A percentile compares a stretch with the other conserved stretches of the same genome.
Evolutionary conservation across 2,113 vertebrate genomes (phyloP).

Genomic region (Ceyx margarethae): DNA sequence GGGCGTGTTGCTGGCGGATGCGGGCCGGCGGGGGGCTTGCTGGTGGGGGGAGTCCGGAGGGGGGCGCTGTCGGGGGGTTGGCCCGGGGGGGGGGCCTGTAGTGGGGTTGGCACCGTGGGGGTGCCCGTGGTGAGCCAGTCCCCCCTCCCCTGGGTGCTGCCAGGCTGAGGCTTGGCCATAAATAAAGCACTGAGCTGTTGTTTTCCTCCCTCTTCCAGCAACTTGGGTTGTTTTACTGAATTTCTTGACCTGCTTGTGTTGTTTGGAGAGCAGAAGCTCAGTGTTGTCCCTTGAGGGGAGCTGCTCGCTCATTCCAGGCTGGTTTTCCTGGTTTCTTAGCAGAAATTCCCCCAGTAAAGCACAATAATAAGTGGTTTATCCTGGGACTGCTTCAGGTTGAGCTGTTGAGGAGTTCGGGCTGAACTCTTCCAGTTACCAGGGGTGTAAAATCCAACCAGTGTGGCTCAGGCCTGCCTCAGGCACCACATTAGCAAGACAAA

Average conservation of each 20-base stretch:
- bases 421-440: background rate
- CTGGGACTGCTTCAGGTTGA: background rate
- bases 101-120: too few species aligned
- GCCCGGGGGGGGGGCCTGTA: background rate
- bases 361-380: background rate
- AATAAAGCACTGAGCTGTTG: background rate
- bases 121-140: background rate
- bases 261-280: background rate
- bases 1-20: too few species aligned
- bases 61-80: too few species aligned
- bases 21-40: too few species aligned
- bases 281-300: background rate
- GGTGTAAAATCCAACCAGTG: too few species aligned
- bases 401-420: background rate
- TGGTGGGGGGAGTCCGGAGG: too few species aligned
- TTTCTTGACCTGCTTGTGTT: background rate
- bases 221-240: background rate
- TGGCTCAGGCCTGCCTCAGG: background rate
- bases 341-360: background rate
- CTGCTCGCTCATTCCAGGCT: background rate
- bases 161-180: background rate
- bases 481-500: background rate
- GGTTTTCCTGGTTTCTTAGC: too few species aligned
- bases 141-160: accelerated
- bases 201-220: background rate